Evolutionary conservation across 2,888 invertebrate genomes (phyloP).

Genomic region (Chrysotoxum bicinctum): DNA sequence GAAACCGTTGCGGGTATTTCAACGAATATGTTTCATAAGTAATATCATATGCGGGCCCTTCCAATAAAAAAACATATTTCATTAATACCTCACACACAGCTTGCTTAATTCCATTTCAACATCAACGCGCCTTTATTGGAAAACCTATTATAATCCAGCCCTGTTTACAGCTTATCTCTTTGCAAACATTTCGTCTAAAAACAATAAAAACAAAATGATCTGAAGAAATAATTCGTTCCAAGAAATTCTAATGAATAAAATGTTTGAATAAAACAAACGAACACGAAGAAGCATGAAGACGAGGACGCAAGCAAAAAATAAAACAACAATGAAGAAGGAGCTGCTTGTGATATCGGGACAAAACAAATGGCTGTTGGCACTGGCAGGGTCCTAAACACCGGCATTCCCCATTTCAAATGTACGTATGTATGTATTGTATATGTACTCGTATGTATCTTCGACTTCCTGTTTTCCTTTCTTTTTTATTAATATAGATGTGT

Average conservation of each 20-base stretch:
- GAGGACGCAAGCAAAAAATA: neutral
- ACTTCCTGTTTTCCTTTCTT: slow-evolving; percentile 64
- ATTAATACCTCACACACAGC: no score
- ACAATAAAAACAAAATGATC: neutral
- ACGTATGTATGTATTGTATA: neutral
- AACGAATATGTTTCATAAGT: no score
- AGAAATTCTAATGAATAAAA: slow-evolving; percentile 68
- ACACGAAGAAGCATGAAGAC: neutral
- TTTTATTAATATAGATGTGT: neutral
- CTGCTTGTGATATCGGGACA: slow-evolving; percentile 33
- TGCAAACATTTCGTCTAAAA: slow-evolving; percentile 16
- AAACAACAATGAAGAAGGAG: slow-evolving; percentile 35
- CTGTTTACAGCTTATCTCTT: slow-evolving; percentile 24
- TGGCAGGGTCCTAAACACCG: slow-evolving; percentile 63
- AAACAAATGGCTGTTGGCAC: slow-evolving; percentile 64
- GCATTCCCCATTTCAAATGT: slow-evolving; percentile 53
- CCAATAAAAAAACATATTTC: no score
- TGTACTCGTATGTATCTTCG: slow-evolving; percentile 50
- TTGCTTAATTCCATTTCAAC: no score
- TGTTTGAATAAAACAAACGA: slow-evolving; percentile 49
- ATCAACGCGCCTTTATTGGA: no score
- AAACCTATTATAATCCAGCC: neutral
- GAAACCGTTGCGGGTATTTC: no score
- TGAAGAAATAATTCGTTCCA: slow-evolving; percentile 52
- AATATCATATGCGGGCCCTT: no score